These are phyloP conservation scores for Nematostella vectensis DNA, from an alignment of 92 coral and sea anemone species.

Conservation along the genomic window DNA sequence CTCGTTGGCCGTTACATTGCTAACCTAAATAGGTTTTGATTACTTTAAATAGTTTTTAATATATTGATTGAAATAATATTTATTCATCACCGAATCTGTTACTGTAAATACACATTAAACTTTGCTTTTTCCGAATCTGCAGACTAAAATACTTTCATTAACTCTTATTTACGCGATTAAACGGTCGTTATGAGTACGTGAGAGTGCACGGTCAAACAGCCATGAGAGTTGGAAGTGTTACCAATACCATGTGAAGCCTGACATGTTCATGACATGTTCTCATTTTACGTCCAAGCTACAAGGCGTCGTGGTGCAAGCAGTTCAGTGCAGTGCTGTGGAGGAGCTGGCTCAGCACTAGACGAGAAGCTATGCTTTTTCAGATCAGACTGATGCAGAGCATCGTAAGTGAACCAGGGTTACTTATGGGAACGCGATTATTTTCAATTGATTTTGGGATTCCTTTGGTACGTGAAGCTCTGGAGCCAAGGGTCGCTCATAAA, in stretches of 20 bases:
- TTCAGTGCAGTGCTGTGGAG: slow-evolving; percentile 82
- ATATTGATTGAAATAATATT: too few species aligned
- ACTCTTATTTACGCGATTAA: too few species aligned
- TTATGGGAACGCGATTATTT: neutral
- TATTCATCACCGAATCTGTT: too few species aligned
- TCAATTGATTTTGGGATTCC: neutral
- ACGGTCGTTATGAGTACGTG: too few species aligned
- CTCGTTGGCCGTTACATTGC: too few species aligned
- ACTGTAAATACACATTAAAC: too few species aligned
- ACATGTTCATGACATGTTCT: neutral
- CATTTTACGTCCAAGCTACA: slow-evolving; percentile 52
- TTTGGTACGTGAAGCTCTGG: neutral
- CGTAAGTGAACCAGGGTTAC: slow-evolving; percentile 35
- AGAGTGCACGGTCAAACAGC: too few species aligned
- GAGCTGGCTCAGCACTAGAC: slow-evolving; percentile 65
- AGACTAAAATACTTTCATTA: too few species aligned
- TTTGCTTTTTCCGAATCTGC: too few species aligned
- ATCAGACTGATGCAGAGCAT: slow-evolving; percentile 64
- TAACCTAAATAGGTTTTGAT: too few species aligned
- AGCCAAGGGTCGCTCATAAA: slow-evolving; percentile 1
- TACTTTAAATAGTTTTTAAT: too few species aligned
- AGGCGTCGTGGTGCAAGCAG: slow-evolving; percentile 72
- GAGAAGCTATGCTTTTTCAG: slow-evolving; percentile 64
- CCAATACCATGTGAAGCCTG: neutral
- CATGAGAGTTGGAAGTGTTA: too few species aligned